These are phyloP conservation scores for Dolichallabes microphthalmus DNA, from an alignment of 2,113 vertebrate genomes.

Conservation along the genomic window DNA sequence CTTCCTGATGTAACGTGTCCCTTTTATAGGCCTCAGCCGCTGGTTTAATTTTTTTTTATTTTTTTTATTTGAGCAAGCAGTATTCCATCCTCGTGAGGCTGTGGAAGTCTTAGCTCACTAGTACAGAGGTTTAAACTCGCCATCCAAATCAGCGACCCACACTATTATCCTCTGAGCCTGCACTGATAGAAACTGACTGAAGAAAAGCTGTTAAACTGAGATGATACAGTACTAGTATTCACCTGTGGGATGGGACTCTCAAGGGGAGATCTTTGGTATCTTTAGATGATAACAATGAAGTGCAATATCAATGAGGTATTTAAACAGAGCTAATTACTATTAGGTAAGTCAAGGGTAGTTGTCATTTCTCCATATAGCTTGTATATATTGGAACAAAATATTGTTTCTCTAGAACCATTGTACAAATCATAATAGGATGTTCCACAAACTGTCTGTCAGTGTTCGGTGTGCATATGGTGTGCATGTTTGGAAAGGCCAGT, in stretches of 20 bases:
- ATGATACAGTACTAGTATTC: neutral
- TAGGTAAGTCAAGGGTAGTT: no score
- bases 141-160: neutral
- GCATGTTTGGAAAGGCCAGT: no score
- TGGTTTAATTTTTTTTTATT: neutral
- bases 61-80: conserved; percentile 43
- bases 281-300: neutral
- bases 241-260: neutral
- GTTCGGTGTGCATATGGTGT: no score
- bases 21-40: conserved; percentile 51
- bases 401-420: no score
- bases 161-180: neutral
- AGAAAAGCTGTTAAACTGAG: neutral
- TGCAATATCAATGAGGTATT: neutral
- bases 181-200: neutral
- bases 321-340: neutral
- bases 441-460: no score
- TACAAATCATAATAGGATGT: no score
- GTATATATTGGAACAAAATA: no score
- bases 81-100: neutral
- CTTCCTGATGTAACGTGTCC: conserved; percentile 56
- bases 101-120: neutral
- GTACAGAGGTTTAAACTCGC: neutral
- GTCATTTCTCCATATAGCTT: no score
- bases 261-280: neutral